Evolutionary conservation across 1,140 invertebrate genomes (phyloP).

Genomic region (Drosophila hydei): DNA sequence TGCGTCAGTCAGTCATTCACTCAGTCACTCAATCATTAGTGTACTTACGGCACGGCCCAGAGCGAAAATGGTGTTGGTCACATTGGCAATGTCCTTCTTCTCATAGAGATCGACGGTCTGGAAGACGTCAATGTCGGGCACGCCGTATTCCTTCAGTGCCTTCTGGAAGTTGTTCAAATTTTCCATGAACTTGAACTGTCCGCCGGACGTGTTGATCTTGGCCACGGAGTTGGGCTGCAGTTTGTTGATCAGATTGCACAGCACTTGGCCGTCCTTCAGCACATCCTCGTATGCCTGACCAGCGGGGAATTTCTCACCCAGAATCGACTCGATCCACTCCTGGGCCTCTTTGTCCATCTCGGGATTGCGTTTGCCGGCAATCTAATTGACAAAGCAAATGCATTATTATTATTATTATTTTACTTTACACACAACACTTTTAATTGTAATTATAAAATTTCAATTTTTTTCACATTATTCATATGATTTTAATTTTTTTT

Average conservation of each 20-base stretch:
- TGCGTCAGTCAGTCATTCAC: neutral
- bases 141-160: constrained; percentile 94
- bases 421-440: neutral
- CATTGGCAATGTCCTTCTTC: constrained; percentile 96
- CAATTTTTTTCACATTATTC: too few species aligned
- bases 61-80: constrained; percentile 96
- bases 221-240: constrained; percentile 91
- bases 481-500: constrained; percentile 26
- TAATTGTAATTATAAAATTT: constrained; percentile 12
- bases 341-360: constrained; percentile 95
- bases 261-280: constrained; percentile 93
- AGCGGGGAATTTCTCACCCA: constrained; percentile 93
- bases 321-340: constrained; percentile 94
- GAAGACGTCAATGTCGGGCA: constrained; percentile 96
- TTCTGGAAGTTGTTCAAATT: constrained; percentile 97
- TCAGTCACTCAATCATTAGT: neutral
- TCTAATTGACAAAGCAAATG: constrained; percentile 84
- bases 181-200: constrained; percentile 98
- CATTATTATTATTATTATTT: constrained; percentile 2
- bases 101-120: constrained; percentile 98
- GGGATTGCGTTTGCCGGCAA: constrained; percentile 94
- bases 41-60: constrained; percentile 93
- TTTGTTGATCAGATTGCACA: constrained; percentile 96
- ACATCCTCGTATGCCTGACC: constrained; percentile 91
- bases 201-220: constrained; percentile 95